phyloP scores from a whole-genome alignment of 2,888 invertebrate species.

The Ochropleura plecta region DNA sequence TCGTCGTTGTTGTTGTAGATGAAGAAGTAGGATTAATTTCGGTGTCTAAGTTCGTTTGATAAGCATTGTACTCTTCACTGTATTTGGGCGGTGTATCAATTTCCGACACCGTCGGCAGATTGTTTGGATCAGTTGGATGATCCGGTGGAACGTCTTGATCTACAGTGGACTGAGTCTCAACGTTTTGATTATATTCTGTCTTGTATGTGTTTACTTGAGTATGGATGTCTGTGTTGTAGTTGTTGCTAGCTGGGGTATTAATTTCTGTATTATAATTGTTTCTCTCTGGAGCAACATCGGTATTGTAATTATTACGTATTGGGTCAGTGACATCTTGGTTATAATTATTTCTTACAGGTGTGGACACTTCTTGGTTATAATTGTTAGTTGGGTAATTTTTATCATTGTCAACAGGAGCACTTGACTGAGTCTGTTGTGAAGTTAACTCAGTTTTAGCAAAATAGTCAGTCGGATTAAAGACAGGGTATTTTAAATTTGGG shows the following conservation, averaged over 20 bases:
- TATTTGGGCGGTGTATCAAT: slow-evolving; percentile 70
- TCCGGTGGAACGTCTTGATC: slow-evolving; percentile 71
- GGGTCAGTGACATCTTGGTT: slow-evolving; percentile 16
- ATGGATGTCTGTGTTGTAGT: slow-evolving; percentile 56
- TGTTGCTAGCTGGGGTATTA: slow-evolving; percentile 40
- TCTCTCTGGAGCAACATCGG: slow-evolving; percentile 27
- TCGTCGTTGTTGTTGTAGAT: slow-evolving; percentile 78
- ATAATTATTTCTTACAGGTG: slow-evolving; percentile 22
- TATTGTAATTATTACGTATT: slow-evolving; percentile 37
- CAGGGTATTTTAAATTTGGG: slow-evolving; percentile 77
- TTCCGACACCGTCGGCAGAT: slow-evolving; percentile 68
- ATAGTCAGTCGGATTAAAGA: slow-evolving; percentile 78
- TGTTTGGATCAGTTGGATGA: slow-evolving; percentile 70
- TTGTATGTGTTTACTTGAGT: slow-evolving; percentile 57
- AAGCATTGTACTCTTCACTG: slow-evolving; percentile 73
- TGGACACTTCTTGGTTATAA: slow-evolving; percentile 31
- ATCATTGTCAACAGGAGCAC: slow-evolving; percentile 54
- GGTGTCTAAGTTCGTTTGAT: slow-evolving; percentile 73
- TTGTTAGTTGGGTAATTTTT: slow-evolving; percentile 43
- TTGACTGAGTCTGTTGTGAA: slow-evolving; percentile 60
- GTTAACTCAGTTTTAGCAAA: slow-evolving; percentile 73
- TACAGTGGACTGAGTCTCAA: slow-evolving; percentile 71
- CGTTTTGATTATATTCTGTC: slow-evolving; percentile 70
- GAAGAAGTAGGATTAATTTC: slow-evolving; percentile 70
- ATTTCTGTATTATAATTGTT: slow-evolving; percentile 48